Percentiles rank a stretch among this genome's conserved stretches.
phyloP scores from a whole-genome alignment of 2,888 invertebrate species.

The Heliconius ethilla region DNA sequence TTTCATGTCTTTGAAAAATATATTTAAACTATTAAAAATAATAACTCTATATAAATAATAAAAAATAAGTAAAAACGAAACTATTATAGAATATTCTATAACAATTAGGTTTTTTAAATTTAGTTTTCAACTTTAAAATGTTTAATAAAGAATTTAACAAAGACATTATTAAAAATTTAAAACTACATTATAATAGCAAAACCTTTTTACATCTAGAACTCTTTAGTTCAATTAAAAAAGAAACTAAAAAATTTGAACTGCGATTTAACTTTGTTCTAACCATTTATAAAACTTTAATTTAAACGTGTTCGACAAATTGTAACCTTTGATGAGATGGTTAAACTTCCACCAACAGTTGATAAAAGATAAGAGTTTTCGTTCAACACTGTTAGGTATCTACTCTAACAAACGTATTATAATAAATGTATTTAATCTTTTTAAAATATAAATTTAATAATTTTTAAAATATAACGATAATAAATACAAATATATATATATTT shows the following conservation, averaged over 20 bases:
- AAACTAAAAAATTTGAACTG: neutral
- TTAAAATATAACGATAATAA: too few relatives aligned
- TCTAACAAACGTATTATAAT: neutral
- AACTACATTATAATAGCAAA: neutral
- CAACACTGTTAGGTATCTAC: neutral
- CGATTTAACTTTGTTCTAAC: constrained; percentile 8
- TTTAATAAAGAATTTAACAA: neutral
- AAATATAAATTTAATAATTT: too few relatives aligned
- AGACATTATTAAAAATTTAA: neutral
- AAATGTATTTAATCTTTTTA: too few relatives aligned
- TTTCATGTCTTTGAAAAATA: neutral
- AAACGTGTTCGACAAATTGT: constrained; percentile 22
- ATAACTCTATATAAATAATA: neutral
- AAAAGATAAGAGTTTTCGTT: constrained; percentile 8
- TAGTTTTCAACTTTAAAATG: too few relatives aligned
- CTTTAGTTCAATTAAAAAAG: neutral
- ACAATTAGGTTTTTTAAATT: too few relatives aligned
- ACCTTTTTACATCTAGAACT: neutral
- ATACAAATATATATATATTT: too few relatives aligned
- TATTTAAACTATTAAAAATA: neutral
- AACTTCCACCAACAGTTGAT: constrained; percentile 15
- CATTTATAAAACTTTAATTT: constrained; percentile 19
- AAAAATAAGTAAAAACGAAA: neutral
- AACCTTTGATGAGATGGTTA: constrained; percentile 16
- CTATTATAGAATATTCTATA: neutral